These are phyloP conservation scores for Crotophaga sulcirostris DNA, from an alignment of 2,113 vertebrate species.

Conservation along the genomic window DNA sequence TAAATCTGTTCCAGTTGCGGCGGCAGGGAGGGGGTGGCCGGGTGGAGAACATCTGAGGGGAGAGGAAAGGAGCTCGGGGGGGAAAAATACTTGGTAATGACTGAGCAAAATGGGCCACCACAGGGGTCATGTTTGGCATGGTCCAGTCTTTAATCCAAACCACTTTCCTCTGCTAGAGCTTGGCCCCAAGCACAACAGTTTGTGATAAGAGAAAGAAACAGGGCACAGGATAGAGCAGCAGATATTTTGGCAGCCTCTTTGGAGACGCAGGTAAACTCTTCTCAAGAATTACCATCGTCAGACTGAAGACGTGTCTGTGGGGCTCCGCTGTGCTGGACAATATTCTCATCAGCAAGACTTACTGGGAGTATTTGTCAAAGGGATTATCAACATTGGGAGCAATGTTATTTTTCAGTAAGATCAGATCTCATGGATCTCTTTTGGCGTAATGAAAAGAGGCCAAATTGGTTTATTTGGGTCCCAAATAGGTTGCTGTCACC, in stretches of 20 bases:
- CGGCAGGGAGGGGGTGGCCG: background rate
- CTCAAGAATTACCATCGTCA: no score
- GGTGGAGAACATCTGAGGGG: background rate
- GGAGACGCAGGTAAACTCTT: no score
- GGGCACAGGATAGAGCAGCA: no score
- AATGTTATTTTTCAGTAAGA: background rate
- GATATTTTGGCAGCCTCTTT: no score
- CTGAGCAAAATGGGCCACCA: no score
- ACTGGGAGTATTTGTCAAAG: background rate
- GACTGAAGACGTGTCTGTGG: background rate
- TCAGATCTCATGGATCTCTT: background rate
- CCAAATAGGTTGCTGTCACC: background rate
- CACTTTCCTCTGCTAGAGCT: background rate
- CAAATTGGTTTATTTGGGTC: background rate
- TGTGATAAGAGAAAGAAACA: no score
- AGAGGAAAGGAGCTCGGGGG: no score
- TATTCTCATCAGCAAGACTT: background rate
- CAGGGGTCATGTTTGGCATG: background rate
- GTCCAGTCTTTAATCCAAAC: background rate
- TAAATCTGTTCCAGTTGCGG: background rate
- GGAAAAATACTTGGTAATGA: no score
- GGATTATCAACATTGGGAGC: background rate
- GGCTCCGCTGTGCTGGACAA: rapidly evolving
- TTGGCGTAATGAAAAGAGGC: background rate
- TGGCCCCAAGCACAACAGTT: background rate